phyloP scores from a whole-genome alignment of 1,140 invertebrate genomes.

The Akabosia matsudoensis region DNA sequence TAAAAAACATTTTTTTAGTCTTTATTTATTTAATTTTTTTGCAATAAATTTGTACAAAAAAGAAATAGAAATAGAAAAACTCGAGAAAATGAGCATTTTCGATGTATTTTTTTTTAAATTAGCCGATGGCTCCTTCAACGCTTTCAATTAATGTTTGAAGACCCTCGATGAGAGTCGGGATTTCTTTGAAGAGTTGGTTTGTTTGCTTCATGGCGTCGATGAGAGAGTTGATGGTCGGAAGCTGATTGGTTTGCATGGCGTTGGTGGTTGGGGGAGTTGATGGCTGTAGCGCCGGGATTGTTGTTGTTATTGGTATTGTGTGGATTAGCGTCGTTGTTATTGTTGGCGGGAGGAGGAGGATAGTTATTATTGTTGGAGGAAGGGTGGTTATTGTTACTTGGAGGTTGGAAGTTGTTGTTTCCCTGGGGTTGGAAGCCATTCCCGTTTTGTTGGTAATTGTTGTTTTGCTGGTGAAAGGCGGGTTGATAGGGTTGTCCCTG shows the following conservation, averaged over 20 bases:
- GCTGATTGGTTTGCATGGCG: neutral
- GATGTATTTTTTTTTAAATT: neutral
- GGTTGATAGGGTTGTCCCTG: no score
- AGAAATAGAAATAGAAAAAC: neutral
- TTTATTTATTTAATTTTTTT: no score
- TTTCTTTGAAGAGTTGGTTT: slow-evolving; percentile 39
- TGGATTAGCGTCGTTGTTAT: neutral
- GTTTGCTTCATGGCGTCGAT: slow-evolving; percentile 37
- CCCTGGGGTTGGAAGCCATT: no score
- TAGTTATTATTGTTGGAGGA: neutral
- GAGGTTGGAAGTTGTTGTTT: no score
- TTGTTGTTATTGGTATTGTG: neutral
- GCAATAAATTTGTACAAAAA: no score
- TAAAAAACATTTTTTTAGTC: no score
- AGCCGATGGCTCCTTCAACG: slow-evolving; percentile 33
- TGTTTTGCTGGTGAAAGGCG: no score
- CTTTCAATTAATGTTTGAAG: slow-evolving; percentile 41
- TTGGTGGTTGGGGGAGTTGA: neutral
- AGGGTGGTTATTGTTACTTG: neutral
- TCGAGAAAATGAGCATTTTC: neutral
- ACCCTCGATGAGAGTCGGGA: slow-evolving; percentile 43
- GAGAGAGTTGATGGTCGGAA: slow-evolving; percentile 35
- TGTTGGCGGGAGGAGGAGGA: neutral
- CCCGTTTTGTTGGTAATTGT: no score
- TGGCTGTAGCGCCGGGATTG: neutral